Evolutionary conservation across 1,140 invertebrate species (phyloP).

Genomic region (Proales similis): DNA sequence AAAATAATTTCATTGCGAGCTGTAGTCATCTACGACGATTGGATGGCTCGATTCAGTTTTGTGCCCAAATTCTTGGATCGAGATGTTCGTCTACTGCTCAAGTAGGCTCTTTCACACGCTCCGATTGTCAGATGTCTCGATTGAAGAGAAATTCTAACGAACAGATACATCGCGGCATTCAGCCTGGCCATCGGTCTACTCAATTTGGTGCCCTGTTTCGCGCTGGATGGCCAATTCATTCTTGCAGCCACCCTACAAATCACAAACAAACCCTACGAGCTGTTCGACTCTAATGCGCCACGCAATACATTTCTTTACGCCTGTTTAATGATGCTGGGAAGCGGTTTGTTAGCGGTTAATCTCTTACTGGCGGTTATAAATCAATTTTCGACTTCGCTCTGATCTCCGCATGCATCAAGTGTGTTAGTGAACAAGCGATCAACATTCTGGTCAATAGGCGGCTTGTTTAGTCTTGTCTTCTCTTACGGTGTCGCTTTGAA

Average conservation of each 20-base stretch:
- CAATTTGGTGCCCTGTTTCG: constrained; percentile 85
- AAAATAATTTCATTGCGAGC: too few relatives aligned
- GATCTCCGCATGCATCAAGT: too few relatives aligned
- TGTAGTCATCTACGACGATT: constrained; percentile 60
- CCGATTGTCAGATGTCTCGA: background rate
- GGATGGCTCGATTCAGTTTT: constrained; percentile 66
- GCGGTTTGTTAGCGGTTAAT: constrained; percentile 54
- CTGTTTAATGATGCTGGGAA: constrained; percentile 57
- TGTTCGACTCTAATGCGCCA: constrained; percentile 52
- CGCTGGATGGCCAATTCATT: constrained; percentile 82
- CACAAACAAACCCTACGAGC: constrained; percentile 57
- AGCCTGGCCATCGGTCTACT: constrained; percentile 79
- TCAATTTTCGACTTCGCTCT: too few relatives aligned
- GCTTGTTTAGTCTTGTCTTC: too few relatives aligned
- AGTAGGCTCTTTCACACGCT: background rate
- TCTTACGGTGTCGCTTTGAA: too few relatives aligned
- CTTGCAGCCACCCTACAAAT: constrained; percentile 56
- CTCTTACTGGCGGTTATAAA: constrained; percentile 45
- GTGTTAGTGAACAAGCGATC: too few relatives aligned
- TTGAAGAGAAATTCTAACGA: background rate
- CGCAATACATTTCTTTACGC: constrained; percentile 54
- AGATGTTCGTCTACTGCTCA: constrained; percentile 1
- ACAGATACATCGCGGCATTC: constrained; percentile 68
- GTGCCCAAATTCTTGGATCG: constrained; percentile 54
- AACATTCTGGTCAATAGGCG: too few relatives aligned